Evolutionary conservation across 2,888 invertebrate genomes (phyloP).

Genomic region (Clostera curtula): DNA sequence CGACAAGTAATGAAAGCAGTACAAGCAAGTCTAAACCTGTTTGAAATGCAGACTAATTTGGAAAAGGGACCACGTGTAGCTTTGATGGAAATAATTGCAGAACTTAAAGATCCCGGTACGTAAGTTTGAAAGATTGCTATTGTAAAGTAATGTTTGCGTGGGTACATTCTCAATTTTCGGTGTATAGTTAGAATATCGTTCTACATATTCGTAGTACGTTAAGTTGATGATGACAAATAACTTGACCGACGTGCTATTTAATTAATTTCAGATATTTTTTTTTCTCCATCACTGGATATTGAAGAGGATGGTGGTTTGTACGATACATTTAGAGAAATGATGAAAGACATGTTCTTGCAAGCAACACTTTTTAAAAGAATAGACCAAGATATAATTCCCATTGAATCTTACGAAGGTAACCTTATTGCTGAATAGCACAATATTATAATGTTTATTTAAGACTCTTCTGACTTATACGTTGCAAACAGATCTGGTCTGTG

Average conservation of each 20-base stretch:
- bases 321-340: slow-evolving; percentile 78
- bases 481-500: no score
- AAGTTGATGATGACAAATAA: no score
- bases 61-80: slow-evolving; percentile 75
- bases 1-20: slow-evolving; percentile 60
- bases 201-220: no score
- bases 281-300: slow-evolving; percentile 82
- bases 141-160: no score
- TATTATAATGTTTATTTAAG: no score
- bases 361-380: slow-evolving; percentile 81
- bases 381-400: slow-evolving; percentile 60
- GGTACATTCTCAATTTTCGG: slow-evolving; percentile 1
- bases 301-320: slow-evolving; percentile 80
- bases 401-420: slow-evolving; percentile 58
- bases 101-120: slow-evolving; percentile 80
- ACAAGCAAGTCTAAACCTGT: slow-evolving; percentile 70
- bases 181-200: not conserved
- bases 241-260: no score
- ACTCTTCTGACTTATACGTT: no score
- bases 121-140: not conserved
- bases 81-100: slow-evolving; percentile 84
- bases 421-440: no score
- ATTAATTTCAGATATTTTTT: slow-evolving; percentile 74
- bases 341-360: slow-evolving; percentile 86
- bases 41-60: slow-evolving; percentile 76